Conservation (phyloP, 2,113 vertebrate species). For the Ahaetulla prasina region DNA sequence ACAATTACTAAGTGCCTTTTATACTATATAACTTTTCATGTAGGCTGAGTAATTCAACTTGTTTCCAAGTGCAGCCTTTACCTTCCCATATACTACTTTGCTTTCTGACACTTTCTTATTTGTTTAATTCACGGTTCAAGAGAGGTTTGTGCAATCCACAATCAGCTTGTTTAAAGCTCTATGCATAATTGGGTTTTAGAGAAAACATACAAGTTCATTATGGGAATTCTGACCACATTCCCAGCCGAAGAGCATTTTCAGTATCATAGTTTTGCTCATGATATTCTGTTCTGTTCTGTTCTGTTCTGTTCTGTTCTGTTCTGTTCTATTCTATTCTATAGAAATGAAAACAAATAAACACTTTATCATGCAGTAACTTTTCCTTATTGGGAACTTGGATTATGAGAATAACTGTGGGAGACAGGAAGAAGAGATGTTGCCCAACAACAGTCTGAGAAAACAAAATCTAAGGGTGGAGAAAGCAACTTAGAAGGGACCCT, state of each 20-base stretch:
- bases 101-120: background rate
- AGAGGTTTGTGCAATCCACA: background rate
- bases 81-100: background rate
- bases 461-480: background rate
- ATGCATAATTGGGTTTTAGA: background rate
- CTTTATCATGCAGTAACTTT: background rate
- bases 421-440: background rate
- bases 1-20: background rate
- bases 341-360: background rate
- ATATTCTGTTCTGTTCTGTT: no score
- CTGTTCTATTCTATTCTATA: no score
- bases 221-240: background rate
- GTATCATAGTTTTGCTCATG: background rate
- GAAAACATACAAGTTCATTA: background rate
- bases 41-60: conserved; percentile 7
- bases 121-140: background rate
- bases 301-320: no score
- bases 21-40: background rate
- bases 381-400: background rate
- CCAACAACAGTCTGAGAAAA: background rate
- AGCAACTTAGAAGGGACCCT: background rate
- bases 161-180: background rate
- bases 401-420: background rate
- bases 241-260: background rate
- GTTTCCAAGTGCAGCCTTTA: background rate